phyloP scores from a whole-genome alignment of 2,888 invertebrate genomes.

The Apotomis turbidana region DNA sequence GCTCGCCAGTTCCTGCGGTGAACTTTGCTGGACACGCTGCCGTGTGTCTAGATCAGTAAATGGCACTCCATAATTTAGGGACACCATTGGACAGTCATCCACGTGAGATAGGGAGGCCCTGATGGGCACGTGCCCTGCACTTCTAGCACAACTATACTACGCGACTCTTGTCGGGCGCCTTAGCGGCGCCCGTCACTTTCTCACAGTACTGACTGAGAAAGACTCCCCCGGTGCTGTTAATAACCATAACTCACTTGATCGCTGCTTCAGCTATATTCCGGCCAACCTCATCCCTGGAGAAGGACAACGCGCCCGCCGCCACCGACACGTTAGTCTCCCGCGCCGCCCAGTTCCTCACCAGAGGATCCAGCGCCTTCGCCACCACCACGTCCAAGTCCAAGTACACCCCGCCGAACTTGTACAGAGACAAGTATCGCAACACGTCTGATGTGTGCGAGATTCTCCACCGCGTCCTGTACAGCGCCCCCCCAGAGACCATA shows the following conservation, averaged over 20 bases:
- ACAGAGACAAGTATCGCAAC: constrained; percentile 86
- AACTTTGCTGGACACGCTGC: too few species aligned
- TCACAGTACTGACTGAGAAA: too few species aligned
- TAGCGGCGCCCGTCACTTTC: too few species aligned
- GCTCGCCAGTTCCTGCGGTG: too few species aligned
- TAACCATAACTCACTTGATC: constrained; percentile 47
- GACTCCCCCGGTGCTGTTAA: not conserved
- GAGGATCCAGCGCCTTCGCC: constrained; percentile 80
- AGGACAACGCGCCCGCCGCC: constrained; percentile 87
- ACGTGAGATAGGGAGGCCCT: too few species aligned
- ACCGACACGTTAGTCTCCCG: constrained; percentile 84
- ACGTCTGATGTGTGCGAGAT: constrained; percentile 86
- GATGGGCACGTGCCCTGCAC: too few species aligned
- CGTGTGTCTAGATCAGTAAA: too few species aligned
- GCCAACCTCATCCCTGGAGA: constrained; percentile 64
- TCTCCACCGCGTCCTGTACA: constrained; percentile 82
- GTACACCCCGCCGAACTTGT: constrained; percentile 91
- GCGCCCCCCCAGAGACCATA: constrained; percentile 74
- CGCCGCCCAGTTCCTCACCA: constrained; percentile 85
- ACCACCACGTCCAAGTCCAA: constrained; percentile 90
- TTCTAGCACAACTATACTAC: too few species aligned
- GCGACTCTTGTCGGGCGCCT: too few species aligned
- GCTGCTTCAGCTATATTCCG: constrained; percentile 51
- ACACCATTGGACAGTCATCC: too few species aligned
- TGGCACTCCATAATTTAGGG: too few species aligned